Evolutionary conservation across 2,888 invertebrate genomes (phyloP).

Genomic region (Acrobeloides nanus): DNA sequence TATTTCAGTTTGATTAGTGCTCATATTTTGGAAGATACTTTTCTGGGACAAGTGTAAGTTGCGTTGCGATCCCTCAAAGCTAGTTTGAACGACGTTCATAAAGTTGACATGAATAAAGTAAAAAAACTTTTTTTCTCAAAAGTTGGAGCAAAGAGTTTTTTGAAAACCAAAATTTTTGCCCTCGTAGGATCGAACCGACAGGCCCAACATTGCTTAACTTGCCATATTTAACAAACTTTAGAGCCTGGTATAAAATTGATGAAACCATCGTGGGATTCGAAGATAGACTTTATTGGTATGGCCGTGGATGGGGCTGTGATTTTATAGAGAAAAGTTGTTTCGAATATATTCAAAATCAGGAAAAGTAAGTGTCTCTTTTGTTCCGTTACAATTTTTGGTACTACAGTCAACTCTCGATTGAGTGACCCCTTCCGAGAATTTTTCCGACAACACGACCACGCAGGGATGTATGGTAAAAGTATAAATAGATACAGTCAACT

Average conservation of each 20-base stretch:
- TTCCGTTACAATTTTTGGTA: no score
- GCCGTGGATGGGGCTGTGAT: conserved; percentile 29
- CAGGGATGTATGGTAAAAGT: no score
- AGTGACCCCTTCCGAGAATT: no score
- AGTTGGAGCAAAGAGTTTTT: no score
- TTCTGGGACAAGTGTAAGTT: conserved; percentile 24
- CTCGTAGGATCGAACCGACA: no score
- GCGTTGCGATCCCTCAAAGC: background rate
- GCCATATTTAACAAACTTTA: conserved; percentile 6
- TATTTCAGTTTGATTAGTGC: conserved; percentile 36
- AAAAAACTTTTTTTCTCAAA: background rate
- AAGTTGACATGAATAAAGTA: background rate
- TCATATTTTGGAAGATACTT: conserved; percentile 35
- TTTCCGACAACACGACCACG: no score
- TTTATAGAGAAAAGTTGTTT: conserved; percentile 29
- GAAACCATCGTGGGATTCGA: conserved; percentile 18
- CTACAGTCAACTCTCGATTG: no score
- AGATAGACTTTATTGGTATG: conserved; percentile 27
- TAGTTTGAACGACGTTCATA: conserved; percentile 2
- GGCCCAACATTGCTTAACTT: conserved; percentile 5
- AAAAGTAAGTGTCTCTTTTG: no score
- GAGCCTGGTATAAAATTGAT: conserved; percentile 33
- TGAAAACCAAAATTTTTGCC: no score
- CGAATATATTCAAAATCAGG: conserved; percentile 20
- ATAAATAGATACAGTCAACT: no score